Evolutionary conservation across 53 echinoderm and acorn worm genomes (phyloP).

Genomic region (Echinarachnius parma): DNA sequence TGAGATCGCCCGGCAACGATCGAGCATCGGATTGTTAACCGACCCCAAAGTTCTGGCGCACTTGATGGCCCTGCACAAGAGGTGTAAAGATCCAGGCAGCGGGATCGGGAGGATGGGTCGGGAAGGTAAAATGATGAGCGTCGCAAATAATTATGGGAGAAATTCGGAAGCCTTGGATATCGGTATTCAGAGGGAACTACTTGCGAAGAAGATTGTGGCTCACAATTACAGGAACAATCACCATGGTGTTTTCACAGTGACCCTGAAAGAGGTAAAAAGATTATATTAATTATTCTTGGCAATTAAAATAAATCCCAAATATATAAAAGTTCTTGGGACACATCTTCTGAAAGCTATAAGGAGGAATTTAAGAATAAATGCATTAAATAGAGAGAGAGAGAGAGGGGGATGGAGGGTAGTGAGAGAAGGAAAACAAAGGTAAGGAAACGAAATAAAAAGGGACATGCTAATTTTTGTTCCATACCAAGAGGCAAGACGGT

Average conservation of each 20-base stretch:
- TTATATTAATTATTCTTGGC: no score
- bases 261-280: constrained; percentile 38
- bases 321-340: no score
- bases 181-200: constrained; percentile 31
- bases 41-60: constrained; percentile 40
- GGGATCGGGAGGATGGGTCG: neutral
- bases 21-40: constrained; percentile 23
- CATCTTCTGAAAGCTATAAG: no score
- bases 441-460: no score
- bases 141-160: constrained; percentile 3
- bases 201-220: constrained; percentile 18
- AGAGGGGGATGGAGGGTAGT: no score
- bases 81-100: no score
- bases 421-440: no score
- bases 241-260: constrained; percentile 26
- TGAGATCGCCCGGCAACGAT: constrained; percentile 16
- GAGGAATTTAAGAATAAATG: no score
- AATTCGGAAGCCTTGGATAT: constrained; percentile 33
- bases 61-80: constrained; percentile 24
- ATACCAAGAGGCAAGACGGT: no score
- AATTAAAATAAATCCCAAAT: no score
- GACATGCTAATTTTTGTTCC: no score
- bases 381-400: no score
- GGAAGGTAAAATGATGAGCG: neutral
- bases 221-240: constrained; percentile 23